phyloP scores from a whole-genome alignment of 2,888 invertebrate species.

The Eledone cirrhosa region DNA sequence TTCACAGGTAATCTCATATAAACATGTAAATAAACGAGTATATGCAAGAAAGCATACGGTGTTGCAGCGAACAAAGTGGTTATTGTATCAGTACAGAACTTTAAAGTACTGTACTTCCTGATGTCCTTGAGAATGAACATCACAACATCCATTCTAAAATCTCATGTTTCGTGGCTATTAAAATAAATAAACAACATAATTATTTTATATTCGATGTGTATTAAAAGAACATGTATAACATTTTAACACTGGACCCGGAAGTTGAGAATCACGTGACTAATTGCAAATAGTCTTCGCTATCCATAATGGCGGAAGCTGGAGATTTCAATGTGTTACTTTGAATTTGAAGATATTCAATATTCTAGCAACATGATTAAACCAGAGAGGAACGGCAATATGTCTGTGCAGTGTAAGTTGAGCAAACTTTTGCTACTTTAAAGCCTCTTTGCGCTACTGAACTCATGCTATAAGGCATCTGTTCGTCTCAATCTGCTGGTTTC shows the following conservation, averaged over 20 bases:
- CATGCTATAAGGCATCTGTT: background rate
- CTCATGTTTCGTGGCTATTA: no score
- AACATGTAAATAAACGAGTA: no score
- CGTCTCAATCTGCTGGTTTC: background rate
- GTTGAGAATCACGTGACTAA: background rate
- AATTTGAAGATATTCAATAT: background rate
- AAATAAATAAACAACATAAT: no score
- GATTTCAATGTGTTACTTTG: conserved; percentile 1
- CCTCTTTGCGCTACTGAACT: background rate
- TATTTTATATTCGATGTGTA: no score
- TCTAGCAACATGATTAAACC: background rate
- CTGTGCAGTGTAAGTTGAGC: background rate
- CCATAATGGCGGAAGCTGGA: conserved; percentile 24
- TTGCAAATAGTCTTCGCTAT: background rate
- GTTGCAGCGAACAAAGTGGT: no score
- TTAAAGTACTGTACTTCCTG: no score
- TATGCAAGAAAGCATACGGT: no score
- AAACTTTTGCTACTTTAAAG: background rate
- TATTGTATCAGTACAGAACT: no score
- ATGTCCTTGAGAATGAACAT: no score
- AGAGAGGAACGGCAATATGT: background rate
- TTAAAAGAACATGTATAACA: no score
- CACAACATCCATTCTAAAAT: no score
- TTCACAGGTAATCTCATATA: no score
- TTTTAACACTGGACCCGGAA: conserved; percentile 14